These are phyloP conservation scores for Mirza zaza DNA, from an alignment of 2,113 vertebrate species.

Conservation along the genomic window DNA sequence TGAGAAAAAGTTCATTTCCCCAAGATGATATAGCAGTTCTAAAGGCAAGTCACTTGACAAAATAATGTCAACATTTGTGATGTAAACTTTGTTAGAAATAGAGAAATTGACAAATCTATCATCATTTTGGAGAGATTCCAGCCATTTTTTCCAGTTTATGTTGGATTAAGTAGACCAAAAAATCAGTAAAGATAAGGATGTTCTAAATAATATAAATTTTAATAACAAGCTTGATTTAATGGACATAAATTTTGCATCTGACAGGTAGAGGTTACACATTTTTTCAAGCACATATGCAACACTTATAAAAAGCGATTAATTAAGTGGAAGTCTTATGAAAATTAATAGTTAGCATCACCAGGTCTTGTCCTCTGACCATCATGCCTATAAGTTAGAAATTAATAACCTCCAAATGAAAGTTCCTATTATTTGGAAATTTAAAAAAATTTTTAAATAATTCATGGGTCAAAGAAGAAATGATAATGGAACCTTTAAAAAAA, in stretches of 20 bases:
- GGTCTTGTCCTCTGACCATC: not conserved
- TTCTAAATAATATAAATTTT: not conserved
- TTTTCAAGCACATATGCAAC: not conserved
- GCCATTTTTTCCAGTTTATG: not conserved
- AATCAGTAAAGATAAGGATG: slow-evolving; percentile 18
- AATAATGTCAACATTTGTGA: not conserved
- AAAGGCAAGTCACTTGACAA: not conserved
- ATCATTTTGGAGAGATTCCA: slow-evolving; percentile 7
- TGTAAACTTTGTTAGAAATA: not conserved
- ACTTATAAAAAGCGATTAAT: not conserved
- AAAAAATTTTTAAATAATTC: not conserved
- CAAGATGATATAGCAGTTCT: not conserved
- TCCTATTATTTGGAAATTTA: not conserved
- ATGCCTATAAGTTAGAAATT: slow-evolving; percentile 21
- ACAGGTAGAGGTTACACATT: not conserved
- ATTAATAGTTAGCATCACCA: not conserved
- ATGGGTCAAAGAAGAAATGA: not conserved
- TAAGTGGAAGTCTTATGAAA: not conserved
- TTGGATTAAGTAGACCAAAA: slow-evolving; percentile 27
- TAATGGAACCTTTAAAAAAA: not conserved
- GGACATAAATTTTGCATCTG: not conserved
- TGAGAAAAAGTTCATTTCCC: slow-evolving; percentile 45
- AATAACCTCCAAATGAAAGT: not conserved
- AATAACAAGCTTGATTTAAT: not conserved
- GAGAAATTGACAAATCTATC: slow-evolving; percentile 15